phyloP scores from a whole-genome alignment of 2,113 vertebrate species.

The Zingel zingel region DNA sequence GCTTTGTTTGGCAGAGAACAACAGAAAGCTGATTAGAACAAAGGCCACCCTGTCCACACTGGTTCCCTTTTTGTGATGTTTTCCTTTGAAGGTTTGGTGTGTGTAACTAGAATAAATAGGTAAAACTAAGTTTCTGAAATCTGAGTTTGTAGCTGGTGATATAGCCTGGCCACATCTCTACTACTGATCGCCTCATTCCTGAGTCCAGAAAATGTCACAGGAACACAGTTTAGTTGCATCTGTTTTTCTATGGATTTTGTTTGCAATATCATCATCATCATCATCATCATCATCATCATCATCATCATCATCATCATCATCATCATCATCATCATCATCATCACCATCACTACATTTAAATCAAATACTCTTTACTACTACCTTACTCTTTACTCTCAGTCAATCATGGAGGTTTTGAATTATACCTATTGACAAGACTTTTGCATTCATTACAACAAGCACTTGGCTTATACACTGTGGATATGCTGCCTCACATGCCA shows the following conservation, averaged over 20 bases:
- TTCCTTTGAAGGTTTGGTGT: slow-evolving; percentile 30
- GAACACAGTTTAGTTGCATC: not conserved
- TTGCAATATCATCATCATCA: too few species aligned
- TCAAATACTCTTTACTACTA: not conserved
- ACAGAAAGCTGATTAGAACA: slow-evolving; percentile 84
- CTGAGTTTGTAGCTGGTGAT: not conserved
- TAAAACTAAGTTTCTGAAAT: not conserved
- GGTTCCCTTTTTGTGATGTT: slow-evolving; percentile 40
- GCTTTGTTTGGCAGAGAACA: slow-evolving; percentile 83
- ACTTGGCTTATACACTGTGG: not conserved
- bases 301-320: too few species aligned
- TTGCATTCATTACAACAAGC: not conserved
- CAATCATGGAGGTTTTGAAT: not conserved
- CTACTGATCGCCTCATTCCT: not conserved
- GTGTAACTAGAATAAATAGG: slow-evolving; percentile 7
- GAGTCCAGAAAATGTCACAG: slow-evolving; percentile 8
- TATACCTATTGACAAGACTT: not conserved
- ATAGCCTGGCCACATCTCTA: not conserved
- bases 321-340: too few species aligned
- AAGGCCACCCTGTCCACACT: slow-evolving; percentile 57
- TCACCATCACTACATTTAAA: not conserved
- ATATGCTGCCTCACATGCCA: slow-evolving; percentile 5
- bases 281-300: not conserved
- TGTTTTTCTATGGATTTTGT: not conserved
- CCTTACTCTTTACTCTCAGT: not conserved